A percentile compares a stretch with the other conserved stretches of the same genome.
Conservation (phyloP, 2,113 vertebrate species). For the Cariama cristata region DNA sequence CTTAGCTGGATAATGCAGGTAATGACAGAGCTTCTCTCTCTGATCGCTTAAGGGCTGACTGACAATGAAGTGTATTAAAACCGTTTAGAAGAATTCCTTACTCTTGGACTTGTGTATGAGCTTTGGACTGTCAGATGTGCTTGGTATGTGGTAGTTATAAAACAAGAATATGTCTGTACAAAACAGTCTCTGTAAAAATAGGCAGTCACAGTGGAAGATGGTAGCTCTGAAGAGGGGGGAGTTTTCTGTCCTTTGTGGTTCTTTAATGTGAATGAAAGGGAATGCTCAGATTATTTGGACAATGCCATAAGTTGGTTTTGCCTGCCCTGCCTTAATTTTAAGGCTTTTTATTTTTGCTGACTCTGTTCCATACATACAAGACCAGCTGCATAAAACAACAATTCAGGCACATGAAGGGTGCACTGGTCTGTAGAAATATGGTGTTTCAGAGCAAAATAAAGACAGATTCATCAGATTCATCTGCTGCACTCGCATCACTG, state of each 20-base stretch:
- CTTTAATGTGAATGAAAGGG: not conserved
- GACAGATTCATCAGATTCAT: not conserved
- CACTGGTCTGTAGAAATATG: not conserved
- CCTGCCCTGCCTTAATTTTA: not conserved
- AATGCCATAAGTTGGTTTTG: not conserved
- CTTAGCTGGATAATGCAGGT: not conserved
- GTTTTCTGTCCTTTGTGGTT: not conserved
- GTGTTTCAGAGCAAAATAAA: not conserved
- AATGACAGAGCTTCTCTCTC: not conserved
- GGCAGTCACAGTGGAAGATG: not conserved
- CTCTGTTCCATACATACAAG: not conserved
- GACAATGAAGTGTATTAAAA: slow-evolving; percentile 15
- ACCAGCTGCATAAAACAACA: not conserved
- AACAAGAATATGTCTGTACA: slow-evolving; percentile 6
- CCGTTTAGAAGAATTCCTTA: not conserved
- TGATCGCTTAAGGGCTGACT: not conserved
- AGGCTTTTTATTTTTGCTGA: not conserved
- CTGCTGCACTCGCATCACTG: not conserved
- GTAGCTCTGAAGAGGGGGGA: not conserved
- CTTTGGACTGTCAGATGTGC: not conserved
- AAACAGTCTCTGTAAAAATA: slow-evolving; percentile 36
- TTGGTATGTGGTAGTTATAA: not conserved
- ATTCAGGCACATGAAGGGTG: not conserved
- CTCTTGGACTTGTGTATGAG: not conserved
- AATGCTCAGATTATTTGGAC: not conserved